Evolutionary conservation across 2,113 vertebrate species (phyloP), one percentile per base, ranked within the genome.

Genomic region (Gyps fulvus): DNA sequence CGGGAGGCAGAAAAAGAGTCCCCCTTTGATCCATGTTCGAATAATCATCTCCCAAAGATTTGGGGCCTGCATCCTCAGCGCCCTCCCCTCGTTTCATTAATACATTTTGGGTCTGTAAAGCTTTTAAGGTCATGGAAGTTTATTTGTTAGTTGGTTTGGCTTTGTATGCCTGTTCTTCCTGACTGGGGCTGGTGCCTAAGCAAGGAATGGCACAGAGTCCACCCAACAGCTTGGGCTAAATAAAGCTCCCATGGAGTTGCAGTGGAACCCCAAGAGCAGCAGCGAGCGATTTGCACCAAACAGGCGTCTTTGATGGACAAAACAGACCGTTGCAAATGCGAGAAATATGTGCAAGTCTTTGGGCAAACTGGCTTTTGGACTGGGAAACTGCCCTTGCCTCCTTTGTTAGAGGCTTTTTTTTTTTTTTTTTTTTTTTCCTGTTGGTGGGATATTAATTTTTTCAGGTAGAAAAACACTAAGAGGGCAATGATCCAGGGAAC

Each of bases 11-110:
- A 7, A 14, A 49, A 63, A 47, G 16, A 13, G 6, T 19, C 49
- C 23, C 19, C 19, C 12, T 77, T 90, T 73, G 58, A 50, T 66
- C 19, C 52, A 23, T 2, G 0, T 10, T 7, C 6, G 13, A 87
- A 31, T 10, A 43, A 27, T 4, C 43, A 47, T 2, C 11, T 55
- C 54, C 58, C 38, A 12, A 3, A 59, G 21, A 15, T 11, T 5
- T 52, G 43, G 32, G 65, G 8, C 9, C 16, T 0, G 0, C 54
- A 18, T 18, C 32, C 22, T 50, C 62, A 54, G 21, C 0, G 0
- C 43, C 7, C 15, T 73, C 36, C 13, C 23, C 26, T 20, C 0
- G 0, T 40, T 65, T 34, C 16, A 29, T 23, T 40, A 58, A 15
- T 2, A 2, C 8, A 5, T 36, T 88, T 72, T 43, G 66, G 43